Conservation (phyloP, 2,888 invertebrate genomes). For the Empis stercorea region DNA sequence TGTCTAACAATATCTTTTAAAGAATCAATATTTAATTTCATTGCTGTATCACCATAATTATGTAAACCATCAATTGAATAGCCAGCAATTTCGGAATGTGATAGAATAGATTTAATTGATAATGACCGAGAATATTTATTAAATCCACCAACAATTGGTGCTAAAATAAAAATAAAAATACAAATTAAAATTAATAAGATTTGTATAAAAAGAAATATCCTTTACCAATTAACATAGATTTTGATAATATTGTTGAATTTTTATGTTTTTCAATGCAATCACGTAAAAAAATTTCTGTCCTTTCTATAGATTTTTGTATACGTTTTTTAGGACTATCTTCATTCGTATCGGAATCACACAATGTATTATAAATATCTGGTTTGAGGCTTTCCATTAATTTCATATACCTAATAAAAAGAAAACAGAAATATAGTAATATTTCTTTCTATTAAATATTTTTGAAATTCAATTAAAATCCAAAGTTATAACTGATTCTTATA, state of each 20-base stretch:
- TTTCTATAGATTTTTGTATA: conserved; percentile 53
- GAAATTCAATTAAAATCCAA: too few relatives aligned
- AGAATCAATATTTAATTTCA: conserved; percentile 41
- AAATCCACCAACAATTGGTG: conserved; percentile 51
- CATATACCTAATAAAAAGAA: conserved; percentile 49
- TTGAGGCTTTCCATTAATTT: conserved; percentile 59
- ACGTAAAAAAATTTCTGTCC: conserved; percentile 53
- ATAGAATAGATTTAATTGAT: conserved; percentile 46
- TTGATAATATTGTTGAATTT: conserved; percentile 39
- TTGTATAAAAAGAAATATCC: neutral
- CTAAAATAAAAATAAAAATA: conserved; percentile 12
- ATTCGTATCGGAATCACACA: conserved; percentile 53
- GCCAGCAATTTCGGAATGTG: conserved; percentile 48
- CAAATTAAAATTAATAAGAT: neutral
- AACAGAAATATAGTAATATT: too few relatives aligned
- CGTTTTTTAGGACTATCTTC: conserved; percentile 55
- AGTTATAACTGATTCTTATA: too few relatives aligned
- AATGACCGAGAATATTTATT: conserved; percentile 47
- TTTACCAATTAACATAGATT: conserved; percentile 39
- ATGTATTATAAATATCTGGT: conserved; percentile 69
- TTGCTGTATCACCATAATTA: conserved; percentile 47
- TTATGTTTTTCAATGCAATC: conserved; percentile 53
- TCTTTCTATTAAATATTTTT: too few relatives aligned
- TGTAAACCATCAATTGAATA: conserved; percentile 74
- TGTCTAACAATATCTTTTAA: conserved; percentile 48